These are phyloP conservation scores for Piezodorus guildinii DNA, from an alignment of 1,140 invertebrate species.

Conservation along the genomic window DNA sequence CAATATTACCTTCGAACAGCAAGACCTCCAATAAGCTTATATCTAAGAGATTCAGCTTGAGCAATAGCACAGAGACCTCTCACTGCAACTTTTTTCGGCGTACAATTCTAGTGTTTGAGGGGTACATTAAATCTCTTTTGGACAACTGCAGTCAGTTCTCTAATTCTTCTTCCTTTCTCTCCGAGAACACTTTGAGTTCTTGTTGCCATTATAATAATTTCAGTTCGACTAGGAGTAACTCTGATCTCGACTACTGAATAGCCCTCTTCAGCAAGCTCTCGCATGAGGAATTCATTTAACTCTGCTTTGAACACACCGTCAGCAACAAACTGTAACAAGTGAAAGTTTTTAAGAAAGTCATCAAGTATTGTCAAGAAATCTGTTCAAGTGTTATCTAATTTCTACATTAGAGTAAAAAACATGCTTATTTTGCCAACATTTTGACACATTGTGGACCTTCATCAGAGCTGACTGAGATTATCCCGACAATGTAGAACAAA, in stretches of 20 bases:
- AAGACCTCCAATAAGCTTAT: constrained; percentile 94
- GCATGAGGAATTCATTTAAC: constrained; percentile 95
- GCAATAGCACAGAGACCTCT: constrained; percentile 97
- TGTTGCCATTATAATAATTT: constrained; percentile 99
- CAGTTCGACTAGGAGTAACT: constrained; percentile 82
- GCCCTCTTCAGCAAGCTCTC: constrained; percentile 98
- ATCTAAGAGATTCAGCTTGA: constrained; percentile 95
- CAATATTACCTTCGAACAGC: constrained; percentile 60
- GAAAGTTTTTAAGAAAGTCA: no score
- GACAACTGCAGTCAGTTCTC: constrained; percentile 95
- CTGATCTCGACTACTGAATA: constrained; percentile 97
- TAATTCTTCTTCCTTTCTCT: constrained; percentile 85
- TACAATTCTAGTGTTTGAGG: constrained; percentile 85
- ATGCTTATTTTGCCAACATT: no score
- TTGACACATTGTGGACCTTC: no score
- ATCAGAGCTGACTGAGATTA: no score
- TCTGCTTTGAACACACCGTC: constrained; percentile 99
- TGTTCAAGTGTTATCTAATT: no score
- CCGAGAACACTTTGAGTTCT: constrained; percentile 96
- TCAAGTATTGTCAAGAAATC: no score
- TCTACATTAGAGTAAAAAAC: no score
- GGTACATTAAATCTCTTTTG: constrained; percentile 96
- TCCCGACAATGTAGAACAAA: no score
- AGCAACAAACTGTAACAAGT: constrained; percentile 80
- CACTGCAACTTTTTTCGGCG: constrained; percentile 96